A percentile compares a stretch with the other conserved stretches of the same genome.
Conservation (phyloP, 2,797 vertebrate species). For the Ctenochaetus hawaiiensis region DNA sequence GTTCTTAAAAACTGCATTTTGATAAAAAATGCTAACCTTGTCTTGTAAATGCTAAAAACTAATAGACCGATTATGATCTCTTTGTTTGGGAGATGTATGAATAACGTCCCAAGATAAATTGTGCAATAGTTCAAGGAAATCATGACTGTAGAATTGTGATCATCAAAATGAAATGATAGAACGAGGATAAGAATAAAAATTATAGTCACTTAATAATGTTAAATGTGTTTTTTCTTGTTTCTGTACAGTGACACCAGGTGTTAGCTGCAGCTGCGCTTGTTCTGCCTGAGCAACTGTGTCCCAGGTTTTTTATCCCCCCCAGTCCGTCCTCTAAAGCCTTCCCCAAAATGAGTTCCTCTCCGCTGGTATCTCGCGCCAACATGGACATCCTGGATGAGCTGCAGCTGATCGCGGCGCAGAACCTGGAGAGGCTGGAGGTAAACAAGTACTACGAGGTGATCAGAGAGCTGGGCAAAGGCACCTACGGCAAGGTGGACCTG, state of each 20-base stretch:
- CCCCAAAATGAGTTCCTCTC: constrained; percentile 85
- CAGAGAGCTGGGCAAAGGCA: constrained; percentile 89
- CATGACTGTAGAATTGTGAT: too few species aligned
- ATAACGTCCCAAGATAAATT: too few species aligned
- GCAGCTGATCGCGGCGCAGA: constrained; percentile 88
- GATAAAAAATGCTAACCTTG: too few species aligned
- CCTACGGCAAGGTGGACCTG: constrained; percentile 90
- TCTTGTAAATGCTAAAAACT: too few species aligned
- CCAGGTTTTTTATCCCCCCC: neutral
- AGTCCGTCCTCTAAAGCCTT: constrained; percentile 30
- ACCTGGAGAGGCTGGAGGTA: constrained; percentile 88
- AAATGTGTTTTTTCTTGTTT: constrained; percentile 17
- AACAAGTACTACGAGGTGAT: constrained; percentile 90
- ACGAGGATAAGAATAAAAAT: too few species aligned
- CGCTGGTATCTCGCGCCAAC: constrained; percentile 80
- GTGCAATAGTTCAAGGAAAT: too few species aligned
- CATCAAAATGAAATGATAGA: too few species aligned
- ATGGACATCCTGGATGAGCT: constrained; percentile 89
- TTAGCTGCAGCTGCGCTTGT: constrained; percentile 51
- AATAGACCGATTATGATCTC: too few species aligned
- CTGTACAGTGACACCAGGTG: constrained; percentile 57
- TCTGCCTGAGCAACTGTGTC: constrained; percentile 27
- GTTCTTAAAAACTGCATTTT: too few species aligned
- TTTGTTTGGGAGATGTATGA: too few species aligned
- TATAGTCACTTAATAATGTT: too few species aligned